Evolutionary conservation across 2,113 vertebrate species (phyloP).

Genomic region (Tautogolabrus adspersus): DNA sequence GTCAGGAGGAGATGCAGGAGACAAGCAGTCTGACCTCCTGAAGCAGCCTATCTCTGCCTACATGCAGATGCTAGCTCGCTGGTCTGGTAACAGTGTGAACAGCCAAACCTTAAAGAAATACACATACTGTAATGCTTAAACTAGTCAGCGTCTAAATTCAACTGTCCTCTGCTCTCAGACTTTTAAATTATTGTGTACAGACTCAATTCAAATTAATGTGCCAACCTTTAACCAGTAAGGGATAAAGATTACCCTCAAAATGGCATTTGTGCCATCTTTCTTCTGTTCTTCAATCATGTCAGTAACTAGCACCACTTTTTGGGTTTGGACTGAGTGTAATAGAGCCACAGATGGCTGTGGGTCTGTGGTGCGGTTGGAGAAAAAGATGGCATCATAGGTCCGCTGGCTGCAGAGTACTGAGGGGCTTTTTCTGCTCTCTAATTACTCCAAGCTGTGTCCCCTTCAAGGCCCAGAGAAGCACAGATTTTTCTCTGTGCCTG

Average conservation of each 20-base stretch:
- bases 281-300: conserved; percentile 53
- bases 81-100: conserved; percentile 11
- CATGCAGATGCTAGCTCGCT: conserved; percentile 24
- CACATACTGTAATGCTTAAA: background rate
- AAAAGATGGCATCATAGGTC: conserved; percentile 74
- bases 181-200: conserved; percentile 9
- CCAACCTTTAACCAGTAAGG: background rate
- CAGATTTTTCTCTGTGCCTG: conserved; percentile 37
- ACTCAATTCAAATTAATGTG: conserved; percentile 16
- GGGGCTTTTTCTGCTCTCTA: conserved; percentile 77
- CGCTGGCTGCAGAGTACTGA: conserved; percentile 62
- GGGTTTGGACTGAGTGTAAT: conserved; percentile 61
- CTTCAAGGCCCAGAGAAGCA: conserved; percentile 59
- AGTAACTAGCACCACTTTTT: conserved; percentile 60
- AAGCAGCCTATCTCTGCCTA: conserved; percentile 51
- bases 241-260: background rate
- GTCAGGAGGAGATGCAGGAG: conserved; percentile 65
- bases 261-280: conserved; percentile 27
- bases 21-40: conserved; percentile 64
- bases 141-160: background rate
- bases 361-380: conserved; percentile 68
- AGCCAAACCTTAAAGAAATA: conserved; percentile 26
- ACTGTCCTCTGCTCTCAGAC: background rate
- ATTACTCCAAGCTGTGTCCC: conserved; percentile 83
- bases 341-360: conserved; percentile 75